Percentiles rank a stretch among this genome's conserved stretches.
These are phyloP conservation scores for Okamejei kenojei DNA, from an alignment of 2,797 vertebrate species.

Conservation along the genomic window DNA sequence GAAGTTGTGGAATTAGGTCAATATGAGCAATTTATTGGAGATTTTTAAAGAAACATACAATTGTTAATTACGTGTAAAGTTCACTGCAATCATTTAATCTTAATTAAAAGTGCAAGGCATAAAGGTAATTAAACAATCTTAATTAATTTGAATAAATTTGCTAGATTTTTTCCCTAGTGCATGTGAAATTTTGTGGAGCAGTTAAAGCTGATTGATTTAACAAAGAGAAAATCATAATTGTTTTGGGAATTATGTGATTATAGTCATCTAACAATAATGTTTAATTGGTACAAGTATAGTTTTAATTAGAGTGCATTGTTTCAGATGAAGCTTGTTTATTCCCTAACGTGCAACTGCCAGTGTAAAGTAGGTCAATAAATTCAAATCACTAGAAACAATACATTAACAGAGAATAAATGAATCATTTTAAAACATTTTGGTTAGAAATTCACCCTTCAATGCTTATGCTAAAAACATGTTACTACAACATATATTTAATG, in stretches of 20 bases:
- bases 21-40: not conserved
- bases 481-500: no score
- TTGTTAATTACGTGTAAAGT: slow-evolving; percentile 25
- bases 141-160: slow-evolving; percentile 51
- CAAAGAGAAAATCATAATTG: slow-evolving; percentile 34
- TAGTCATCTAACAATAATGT: not conserved
- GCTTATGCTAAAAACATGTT: no score
- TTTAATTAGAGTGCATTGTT: slow-evolving; percentile 33
- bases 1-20: not conserved
- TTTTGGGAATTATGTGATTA: slow-evolving; percentile 36
- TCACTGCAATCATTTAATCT: slow-evolving; percentile 57
- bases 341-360: not conserved
- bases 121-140: slow-evolving; percentile 51
- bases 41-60: not conserved
- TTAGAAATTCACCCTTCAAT: no score
- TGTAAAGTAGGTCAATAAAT: slow-evolving; percentile 2
- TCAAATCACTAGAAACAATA: not conserved
- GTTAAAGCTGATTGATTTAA: slow-evolving; percentile 28
- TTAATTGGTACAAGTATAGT: slow-evolving; percentile 23
- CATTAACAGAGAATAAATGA: not conserved
- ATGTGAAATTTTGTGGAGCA: slow-evolving; percentile 11
- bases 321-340: slow-evolving; percentile 9
- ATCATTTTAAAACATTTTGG: not conserved
- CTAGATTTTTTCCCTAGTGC: slow-evolving; percentile 25
- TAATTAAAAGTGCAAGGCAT: slow-evolving; percentile 55